phyloP scores from a whole-genome alignment of 2,888 invertebrate species.

The Dasysyrphus albostriatus region DNA sequence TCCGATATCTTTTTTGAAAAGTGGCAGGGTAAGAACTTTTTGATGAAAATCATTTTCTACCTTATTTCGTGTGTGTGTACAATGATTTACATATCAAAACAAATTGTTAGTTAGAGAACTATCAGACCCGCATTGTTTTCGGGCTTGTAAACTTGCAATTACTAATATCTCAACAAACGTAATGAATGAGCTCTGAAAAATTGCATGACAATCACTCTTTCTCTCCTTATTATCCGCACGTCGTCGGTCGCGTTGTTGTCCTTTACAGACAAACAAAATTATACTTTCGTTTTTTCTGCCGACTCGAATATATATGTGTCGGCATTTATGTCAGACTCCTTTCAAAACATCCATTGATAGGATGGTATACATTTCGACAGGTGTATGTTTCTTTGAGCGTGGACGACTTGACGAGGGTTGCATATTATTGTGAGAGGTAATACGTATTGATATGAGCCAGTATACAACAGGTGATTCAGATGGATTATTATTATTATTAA shows the following conservation, averaged over 20 bases:
- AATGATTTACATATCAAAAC: too few species aligned
- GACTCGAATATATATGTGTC: conserved; percentile 32
- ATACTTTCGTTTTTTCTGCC: conserved; percentile 35
- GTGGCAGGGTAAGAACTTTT: too few species aligned
- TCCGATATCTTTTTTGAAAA: too few species aligned
- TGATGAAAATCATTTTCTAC: too few species aligned
- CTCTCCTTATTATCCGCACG: conserved; percentile 11
- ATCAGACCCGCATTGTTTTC: not conserved
- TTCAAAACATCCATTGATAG: conserved; percentile 58
- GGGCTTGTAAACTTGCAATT: conserved; percentile 50
- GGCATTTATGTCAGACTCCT: conserved; percentile 71
- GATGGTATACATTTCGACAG: conserved; percentile 72
- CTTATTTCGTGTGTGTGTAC: too few species aligned
- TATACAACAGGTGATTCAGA: conserved; percentile 79
- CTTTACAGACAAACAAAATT: not conserved
- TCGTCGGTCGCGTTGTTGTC: too few species aligned
- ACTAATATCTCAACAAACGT: conserved; percentile 64
- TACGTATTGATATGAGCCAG: conserved; percentile 67
- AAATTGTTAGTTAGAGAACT: not conserved
- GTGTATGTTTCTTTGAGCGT: conserved; percentile 72
- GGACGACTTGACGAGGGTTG: conserved; percentile 71
- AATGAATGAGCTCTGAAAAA: conserved; percentile 73
- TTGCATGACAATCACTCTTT: conserved; percentile 57
- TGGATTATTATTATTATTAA: conserved; percentile 81
- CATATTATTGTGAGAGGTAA: conserved; percentile 56